Evolutionary conservation across 2,113 vertebrate genomes (phyloP).

Genomic region (Pachycephala philippinensis): DNA sequence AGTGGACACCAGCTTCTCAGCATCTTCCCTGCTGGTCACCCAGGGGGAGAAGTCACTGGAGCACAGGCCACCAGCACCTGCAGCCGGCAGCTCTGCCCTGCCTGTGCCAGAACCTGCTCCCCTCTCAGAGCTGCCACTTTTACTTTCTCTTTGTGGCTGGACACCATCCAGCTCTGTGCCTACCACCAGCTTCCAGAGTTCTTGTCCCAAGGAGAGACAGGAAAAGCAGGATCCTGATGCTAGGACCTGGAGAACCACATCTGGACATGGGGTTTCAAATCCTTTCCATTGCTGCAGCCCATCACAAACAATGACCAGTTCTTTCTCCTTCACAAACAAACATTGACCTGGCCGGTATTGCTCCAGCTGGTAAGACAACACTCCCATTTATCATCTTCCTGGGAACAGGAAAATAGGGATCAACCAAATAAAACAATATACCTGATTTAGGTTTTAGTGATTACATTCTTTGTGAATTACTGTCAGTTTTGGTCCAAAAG

Average conservation of each 20-base stretch:
- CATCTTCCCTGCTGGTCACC: not conserved
- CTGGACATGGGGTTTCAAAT: not conserved
- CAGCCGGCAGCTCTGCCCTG: not conserved
- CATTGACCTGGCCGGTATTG: not conserved
- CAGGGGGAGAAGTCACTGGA: not conserved
- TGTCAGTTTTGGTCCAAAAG: not conserved
- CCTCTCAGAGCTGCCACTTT: not conserved
- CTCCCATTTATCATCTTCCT: not conserved
- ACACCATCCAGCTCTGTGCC: not conserved
- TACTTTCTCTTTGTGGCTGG: not conserved
- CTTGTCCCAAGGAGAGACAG: not conserved
- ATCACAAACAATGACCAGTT: not conserved
- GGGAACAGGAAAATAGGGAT: not conserved
- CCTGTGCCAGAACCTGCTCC: not conserved
- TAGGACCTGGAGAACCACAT: not conserved
- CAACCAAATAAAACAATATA: not conserved
- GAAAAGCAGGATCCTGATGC: not conserved
- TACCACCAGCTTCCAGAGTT: not conserved
- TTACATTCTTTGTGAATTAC: not conserved
- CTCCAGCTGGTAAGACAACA: not conserved
- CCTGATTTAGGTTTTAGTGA: not conserved
- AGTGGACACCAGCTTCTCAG: not conserved
- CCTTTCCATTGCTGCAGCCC: not conserved
- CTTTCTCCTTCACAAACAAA: not conserved
- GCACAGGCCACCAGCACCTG: not conserved